Base-by-base conservation (phyloP, 2,888 invertebrate species). In the Amiota communis region DNA sequence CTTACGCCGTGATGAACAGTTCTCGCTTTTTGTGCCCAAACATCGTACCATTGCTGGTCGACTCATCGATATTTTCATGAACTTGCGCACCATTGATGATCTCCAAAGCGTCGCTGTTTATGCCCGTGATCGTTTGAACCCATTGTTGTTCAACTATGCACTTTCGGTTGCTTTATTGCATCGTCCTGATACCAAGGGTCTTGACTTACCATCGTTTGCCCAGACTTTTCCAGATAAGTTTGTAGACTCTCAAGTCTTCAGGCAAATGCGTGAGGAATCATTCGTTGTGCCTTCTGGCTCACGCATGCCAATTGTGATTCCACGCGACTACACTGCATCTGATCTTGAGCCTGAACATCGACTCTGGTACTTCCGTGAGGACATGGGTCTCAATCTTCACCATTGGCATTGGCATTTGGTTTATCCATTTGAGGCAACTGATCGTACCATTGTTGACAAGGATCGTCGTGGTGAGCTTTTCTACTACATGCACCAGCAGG, bases 141-240 rank as follows among this genome's bases (percentile, higher is more conserved):
- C 96, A 0, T 93, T 94, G 77, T 89, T 97, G 81, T 97, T 95
- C 90, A 94, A 95, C 87, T 96, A 96, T 87, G 93, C 94, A 36
- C 91, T 93, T 48, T 94, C 95, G 1, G 95, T 96, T 23, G 94
- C 95, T 0, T 88, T 96, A 56, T 90, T 95, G 79, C 94, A 95
- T 90, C 89, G 91, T 11, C 87, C 88, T 1, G 94, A 94, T 83
- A 93, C 93, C 17, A 91, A 91, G 80, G 90, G 91, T 70, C 84
- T 93, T 15, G 90, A 90, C 12, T 88, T 94, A 59, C 93, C 93
- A 20, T 92, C 93, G 69, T 92, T 93, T 75, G 91, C 92, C 1
- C 93, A 94, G 84, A 90, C 91, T 20, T 93, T 94, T 86, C 94
- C 94, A 0, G 91, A 92, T 47, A 92, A 93, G 81, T 94, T 93